A percentile compares a stretch with the other conserved stretches of the same genome.
Conservation (phyloP, 2,888 invertebrate genomes). For the Mechanitis mazaeus region DNA sequence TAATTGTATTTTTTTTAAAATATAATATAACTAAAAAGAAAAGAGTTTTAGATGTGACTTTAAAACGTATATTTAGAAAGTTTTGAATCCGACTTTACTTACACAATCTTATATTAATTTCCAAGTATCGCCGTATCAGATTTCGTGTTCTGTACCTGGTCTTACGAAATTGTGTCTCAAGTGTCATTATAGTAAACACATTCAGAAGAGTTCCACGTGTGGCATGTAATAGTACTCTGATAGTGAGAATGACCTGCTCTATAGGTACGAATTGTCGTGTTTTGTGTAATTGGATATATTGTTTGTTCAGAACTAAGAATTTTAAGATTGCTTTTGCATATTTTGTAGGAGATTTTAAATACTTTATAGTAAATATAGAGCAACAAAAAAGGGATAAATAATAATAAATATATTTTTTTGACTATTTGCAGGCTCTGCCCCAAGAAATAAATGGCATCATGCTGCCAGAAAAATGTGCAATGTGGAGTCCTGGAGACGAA, state of each 20-base stretch:
- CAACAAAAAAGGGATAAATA: too few relatives aligned
- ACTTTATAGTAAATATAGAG: too few relatives aligned
- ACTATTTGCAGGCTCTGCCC: slow-evolving; percentile 37
- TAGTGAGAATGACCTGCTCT: slow-evolving; percentile 28
- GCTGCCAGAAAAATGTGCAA: slow-evolving; percentile 59
- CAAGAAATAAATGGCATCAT: slow-evolving; percentile 39
- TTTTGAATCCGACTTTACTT: too few relatives aligned
- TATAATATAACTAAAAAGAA: too few relatives aligned
- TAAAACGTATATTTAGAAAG: too few relatives aligned
- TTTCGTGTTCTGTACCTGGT: slow-evolving; percentile 22
- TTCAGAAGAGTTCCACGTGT: slow-evolving; percentile 16
- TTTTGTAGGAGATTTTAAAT: too few relatives aligned
- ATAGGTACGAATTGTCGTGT: slow-evolving; percentile 26
- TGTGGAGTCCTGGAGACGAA: slow-evolving; percentile 61
- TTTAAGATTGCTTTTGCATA: too few relatives aligned
- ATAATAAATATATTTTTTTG: too few relatives aligned
- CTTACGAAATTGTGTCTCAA: not conserved
- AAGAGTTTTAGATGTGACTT: too few relatives aligned
- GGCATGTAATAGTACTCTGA: slow-evolving; percentile 2
- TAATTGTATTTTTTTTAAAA: too few relatives aligned
- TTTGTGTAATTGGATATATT: not conserved
- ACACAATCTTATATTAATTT: too few relatives aligned
- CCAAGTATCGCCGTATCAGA: slow-evolving; percentile 14
- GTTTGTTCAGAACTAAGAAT: too few relatives aligned
- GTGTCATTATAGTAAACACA: slow-evolving; percentile 19